phyloP scores from a whole-genome alignment of 2,113 vertebrate genomes.

The Ia io region DNA sequence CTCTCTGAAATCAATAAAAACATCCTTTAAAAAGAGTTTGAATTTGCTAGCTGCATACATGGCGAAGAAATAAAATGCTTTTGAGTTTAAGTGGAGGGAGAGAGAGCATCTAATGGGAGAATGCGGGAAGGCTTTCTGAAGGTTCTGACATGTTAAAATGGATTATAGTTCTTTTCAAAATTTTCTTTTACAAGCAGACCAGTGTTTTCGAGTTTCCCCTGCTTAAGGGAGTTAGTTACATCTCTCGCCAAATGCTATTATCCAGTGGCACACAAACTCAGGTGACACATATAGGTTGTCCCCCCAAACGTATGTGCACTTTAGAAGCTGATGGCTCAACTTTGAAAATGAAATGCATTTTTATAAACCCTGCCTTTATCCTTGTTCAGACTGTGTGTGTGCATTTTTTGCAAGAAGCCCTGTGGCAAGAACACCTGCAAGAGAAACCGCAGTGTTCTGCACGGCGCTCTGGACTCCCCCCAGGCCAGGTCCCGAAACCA shows the following conservation, averaged over 20 bases:
- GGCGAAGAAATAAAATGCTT: background rate
- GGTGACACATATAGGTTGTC: background rate
- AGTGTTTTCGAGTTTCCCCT: background rate
- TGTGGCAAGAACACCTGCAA: accelerated
- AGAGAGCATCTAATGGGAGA: background rate
- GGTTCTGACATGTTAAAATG: background rate
- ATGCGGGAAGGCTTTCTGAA: background rate
- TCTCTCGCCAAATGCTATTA: background rate
- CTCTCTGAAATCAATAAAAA: too few species aligned
- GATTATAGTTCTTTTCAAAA: background rate
- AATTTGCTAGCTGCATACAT: accelerated
- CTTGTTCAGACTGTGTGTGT: too few species aligned
- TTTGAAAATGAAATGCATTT: too few species aligned
- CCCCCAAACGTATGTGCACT: too few species aligned
- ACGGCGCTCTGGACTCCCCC: accelerated
- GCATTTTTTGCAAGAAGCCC: background rate
- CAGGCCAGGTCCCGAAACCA: accelerated
- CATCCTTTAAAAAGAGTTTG: too few species aligned
- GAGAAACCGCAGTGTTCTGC: accelerated
- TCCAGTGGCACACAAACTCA: background rate
- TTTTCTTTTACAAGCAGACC: background rate
- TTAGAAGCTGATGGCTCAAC: too few species aligned
- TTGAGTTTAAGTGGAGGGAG: too few species aligned
- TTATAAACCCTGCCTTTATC: too few species aligned
- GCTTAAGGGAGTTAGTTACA: background rate